Conservation (phyloP, 1,140 invertebrate species). For the Semibalanus balanoides region DNA sequence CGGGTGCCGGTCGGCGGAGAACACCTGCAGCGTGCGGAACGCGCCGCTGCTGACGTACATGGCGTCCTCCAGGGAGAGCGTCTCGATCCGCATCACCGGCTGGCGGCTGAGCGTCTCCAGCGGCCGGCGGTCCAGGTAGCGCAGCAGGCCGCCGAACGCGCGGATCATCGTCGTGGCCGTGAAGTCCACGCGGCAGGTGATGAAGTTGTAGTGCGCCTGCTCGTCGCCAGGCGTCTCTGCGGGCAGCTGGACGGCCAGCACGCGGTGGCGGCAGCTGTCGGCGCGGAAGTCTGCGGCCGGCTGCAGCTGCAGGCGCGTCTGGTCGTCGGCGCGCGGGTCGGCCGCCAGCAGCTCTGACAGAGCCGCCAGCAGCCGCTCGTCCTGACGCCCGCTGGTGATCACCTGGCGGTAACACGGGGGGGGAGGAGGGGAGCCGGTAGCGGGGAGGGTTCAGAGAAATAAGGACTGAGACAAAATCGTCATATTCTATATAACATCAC, state of each 20-base stretch:
- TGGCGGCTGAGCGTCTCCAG: not conserved
- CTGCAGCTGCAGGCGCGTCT: not conserved
- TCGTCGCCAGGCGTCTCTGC: not conserved
- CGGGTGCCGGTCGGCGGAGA: not conserved
- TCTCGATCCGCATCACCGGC: not conserved
- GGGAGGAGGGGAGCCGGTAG: not conserved
- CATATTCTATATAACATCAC: not conserved
- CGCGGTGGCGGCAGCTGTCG: slow-evolving; percentile 5
- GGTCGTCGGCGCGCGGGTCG: not conserved
- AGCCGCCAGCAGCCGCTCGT: not conserved
- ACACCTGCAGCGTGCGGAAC: not conserved
- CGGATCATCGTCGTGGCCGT: not conserved
- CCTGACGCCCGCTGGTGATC: not conserved
- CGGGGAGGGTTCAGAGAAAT: not conserved
- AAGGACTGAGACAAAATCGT: not conserved
- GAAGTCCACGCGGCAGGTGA: not conserved
- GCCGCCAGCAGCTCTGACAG: not conserved
- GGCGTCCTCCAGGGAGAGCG: not conserved
- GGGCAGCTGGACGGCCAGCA: not conserved
- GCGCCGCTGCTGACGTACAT: slow-evolving; percentile 3
- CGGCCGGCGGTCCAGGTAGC: slow-evolving; percentile 1
- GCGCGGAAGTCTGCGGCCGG: not conserved
- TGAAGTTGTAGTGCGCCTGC: slow-evolving; percentile 1
- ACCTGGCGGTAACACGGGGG: not conserved
- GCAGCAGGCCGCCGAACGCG: slow-evolving; percentile 1